These are phyloP conservation scores for Scaeva pyrastri DNA, from an alignment of 2,888 invertebrate species.

Conservation along the genomic window DNA sequence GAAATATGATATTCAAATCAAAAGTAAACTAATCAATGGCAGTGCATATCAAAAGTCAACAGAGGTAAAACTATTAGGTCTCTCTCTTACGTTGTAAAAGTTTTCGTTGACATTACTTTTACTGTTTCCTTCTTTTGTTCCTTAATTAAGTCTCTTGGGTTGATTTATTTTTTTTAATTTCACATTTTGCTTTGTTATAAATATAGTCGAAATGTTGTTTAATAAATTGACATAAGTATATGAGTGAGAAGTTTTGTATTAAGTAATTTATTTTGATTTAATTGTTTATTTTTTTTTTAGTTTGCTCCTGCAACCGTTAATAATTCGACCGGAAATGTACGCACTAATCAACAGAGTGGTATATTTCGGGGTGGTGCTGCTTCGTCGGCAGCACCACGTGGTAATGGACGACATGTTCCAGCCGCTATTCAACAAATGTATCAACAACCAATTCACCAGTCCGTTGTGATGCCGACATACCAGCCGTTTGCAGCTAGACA, in stretches of 20 bases:
- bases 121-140: constrained; percentile 6
- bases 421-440: constrained; percentile 78
- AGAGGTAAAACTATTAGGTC: constrained; percentile 78
- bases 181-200: neutral
- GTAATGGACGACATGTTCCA: constrained; percentile 79
- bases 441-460: constrained; percentile 80
- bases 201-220: constrained; percentile 8
- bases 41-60: constrained; percentile 78
- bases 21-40: constrained; percentile 79
- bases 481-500: constrained; percentile 79
- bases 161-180: neutral
- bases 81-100: constrained; percentile 42
- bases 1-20: constrained; percentile 79
- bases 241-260: too few species aligned
- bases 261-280: neutral
- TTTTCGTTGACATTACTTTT: constrained; percentile 31
- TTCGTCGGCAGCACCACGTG: constrained; percentile 78
- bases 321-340: constrained; percentile 79
- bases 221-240: neutral
- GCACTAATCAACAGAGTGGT: constrained; percentile 79
- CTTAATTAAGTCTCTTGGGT: constrained; percentile 7
- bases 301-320: constrained; percentile 80
- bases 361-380: constrained; percentile 80
- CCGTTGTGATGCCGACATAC: constrained; percentile 80
- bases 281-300: constrained; percentile 65